These are phyloP conservation scores for Aptenodytes forsteri DNA, from an alignment of 2,113 vertebrate genomes.

Conservation along the genomic window DNA sequence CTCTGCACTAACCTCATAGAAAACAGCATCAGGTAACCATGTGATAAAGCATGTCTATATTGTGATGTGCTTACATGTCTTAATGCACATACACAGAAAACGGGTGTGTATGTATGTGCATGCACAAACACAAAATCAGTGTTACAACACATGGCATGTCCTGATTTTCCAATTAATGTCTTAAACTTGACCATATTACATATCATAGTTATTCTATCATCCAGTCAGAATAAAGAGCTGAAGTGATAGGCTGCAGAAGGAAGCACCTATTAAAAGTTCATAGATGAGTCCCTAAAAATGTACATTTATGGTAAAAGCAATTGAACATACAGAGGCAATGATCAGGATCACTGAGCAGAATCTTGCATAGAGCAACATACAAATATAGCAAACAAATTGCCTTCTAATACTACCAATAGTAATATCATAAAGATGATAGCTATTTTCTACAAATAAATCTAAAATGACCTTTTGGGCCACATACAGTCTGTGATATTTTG, in stretches of 20 bases:
- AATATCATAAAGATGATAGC: not conserved
- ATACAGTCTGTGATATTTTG: not conserved
- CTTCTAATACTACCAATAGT: not conserved
- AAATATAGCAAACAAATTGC: not conserved
- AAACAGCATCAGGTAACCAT: not conserved
- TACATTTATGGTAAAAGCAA: not conserved
- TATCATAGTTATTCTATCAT: not conserved
- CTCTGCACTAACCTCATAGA: not conserved
- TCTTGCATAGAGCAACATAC: not conserved
- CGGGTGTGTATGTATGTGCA: not conserved
- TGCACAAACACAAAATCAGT: not conserved
- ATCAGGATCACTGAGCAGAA: not conserved
- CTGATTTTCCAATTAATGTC: not conserved
- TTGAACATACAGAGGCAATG: not conserved
- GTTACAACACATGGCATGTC: not conserved
- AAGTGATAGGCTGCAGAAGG: not conserved
- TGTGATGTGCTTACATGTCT: not conserved
- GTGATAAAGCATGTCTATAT: not conserved
- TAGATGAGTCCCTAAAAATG: not conserved
- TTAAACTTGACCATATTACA: not conserved
- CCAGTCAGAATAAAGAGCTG: not conserved
- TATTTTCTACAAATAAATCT: conserved; percentile 45
- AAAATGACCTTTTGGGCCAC: not conserved
- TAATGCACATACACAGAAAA: not conserved
- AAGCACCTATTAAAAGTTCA: not conserved